Percentiles rank a stretch among this genome's conserved stretches.
These are phyloP conservation scores for Semnornis frantzii DNA, from an alignment of 2,113 vertebrate genomes.

Conservation along the genomic window DNA sequence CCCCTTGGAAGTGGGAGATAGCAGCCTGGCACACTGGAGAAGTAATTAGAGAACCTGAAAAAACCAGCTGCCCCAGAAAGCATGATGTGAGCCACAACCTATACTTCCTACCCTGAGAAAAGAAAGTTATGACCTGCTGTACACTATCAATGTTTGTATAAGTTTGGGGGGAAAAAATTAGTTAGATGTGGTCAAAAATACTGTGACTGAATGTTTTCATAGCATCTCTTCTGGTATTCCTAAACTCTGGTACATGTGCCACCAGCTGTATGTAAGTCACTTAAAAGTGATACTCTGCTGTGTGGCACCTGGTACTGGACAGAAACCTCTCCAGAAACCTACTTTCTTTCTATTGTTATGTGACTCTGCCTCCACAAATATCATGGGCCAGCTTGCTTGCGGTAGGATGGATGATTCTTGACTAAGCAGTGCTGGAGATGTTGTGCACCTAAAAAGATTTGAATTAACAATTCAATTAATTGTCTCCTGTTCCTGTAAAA, in stretches of 20 bases:
- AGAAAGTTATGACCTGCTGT: neutral
- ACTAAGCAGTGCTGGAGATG: neutral
- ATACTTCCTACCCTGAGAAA: neutral
- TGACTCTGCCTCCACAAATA: neutral
- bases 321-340: neutral
- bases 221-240: neutral
- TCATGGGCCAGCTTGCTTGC: neutral
- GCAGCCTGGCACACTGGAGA: neutral
- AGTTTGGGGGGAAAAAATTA: neutral
- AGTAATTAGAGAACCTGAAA: neutral
- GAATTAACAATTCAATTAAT: neutral
- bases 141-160: neutral
- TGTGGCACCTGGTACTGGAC: neutral
- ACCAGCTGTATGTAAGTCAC: neutral
- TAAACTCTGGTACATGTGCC: neutral
- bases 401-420: neutral
- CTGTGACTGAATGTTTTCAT: neutral
- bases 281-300: fast-evolving
- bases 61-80: neutral
- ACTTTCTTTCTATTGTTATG: neutral
- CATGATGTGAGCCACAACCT: neutral
- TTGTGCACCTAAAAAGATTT: neutral
- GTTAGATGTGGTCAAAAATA: neutral
- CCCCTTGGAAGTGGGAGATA: neutral
- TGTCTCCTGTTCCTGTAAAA: neutral